Conservation (phyloP, 2,797 vertebrate genomes). For the Pangasius macronema region DNA sequence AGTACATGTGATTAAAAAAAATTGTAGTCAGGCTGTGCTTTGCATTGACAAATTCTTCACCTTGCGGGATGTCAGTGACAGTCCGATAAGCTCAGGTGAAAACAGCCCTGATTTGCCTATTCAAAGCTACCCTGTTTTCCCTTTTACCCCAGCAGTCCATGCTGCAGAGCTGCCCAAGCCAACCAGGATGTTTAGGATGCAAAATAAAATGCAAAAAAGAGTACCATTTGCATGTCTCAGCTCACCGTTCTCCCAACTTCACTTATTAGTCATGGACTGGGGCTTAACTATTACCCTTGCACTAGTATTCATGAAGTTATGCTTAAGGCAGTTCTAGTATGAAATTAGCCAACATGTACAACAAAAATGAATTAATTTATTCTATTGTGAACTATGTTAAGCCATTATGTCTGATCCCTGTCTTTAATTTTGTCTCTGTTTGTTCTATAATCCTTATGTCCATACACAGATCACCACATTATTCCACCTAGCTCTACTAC, state of each 20-base stretch:
- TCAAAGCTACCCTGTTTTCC: conserved; percentile 66
- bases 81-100: conserved; percentile 56
- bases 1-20: conserved; percentile 64
- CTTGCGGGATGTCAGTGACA: conserved; percentile 38
- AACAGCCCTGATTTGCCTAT: conserved; percentile 73
- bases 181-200: conserved; percentile 66
- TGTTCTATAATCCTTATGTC: neutral
- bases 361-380: neutral
- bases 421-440: neutral
- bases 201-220: conserved; percentile 80
- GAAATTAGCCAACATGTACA: neutral
- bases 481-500: conserved; percentile 33
- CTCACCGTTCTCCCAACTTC: conserved; percentile 47
- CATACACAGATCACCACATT: neutral
- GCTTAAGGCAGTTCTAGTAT: neutral
- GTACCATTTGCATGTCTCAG: conserved; percentile 72
- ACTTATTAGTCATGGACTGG: conserved; percentile 39
- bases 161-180: conserved; percentile 43
- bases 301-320: neutral
- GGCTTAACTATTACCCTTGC: conserved; percentile 36
- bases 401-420: neutral
- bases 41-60: conserved; percentile 66
- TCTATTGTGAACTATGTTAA: neutral
- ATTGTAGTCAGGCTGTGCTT: conserved; percentile 65
- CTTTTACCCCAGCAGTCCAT: conserved; percentile 43